These are phyloP conservation scores for Drosophila pseudotakahashii DNA, from an alignment of 2,888 invertebrate species.

Conservation along the genomic window DNA sequence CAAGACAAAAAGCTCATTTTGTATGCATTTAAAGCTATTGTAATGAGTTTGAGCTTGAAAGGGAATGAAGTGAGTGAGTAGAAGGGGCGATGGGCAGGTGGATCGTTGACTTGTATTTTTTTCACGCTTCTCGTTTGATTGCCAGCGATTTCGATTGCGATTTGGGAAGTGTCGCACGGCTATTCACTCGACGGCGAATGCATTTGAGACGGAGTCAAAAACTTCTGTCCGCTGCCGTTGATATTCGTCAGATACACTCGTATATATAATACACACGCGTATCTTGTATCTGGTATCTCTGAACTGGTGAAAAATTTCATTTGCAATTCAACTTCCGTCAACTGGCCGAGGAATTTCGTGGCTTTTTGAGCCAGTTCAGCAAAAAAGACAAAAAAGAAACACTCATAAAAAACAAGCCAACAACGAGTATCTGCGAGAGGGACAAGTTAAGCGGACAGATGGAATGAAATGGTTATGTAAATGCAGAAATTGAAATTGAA, in stretches of 20 bases:
- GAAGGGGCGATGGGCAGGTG: neutral
- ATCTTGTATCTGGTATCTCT: slow-evolving; percentile 31
- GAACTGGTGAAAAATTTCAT: slow-evolving; percentile 61
- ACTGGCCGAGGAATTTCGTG: slow-evolving; percentile 47
- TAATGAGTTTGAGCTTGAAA: slow-evolving; percentile 42
- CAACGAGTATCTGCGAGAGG: slow-evolving; percentile 3
- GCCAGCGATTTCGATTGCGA: slow-evolving; percentile 20
- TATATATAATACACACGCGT: slow-evolving; percentile 5
- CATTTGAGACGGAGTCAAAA: slow-evolving; percentile 46
- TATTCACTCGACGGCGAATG: slow-evolving; percentile 38
- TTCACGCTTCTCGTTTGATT: slow-evolving; percentile 40
- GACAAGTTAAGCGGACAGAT: slow-evolving; percentile 16
- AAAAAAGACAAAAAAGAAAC: slow-evolving; percentile 16
- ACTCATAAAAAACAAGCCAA: slow-evolving; percentile 4
- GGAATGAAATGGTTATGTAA: slow-evolving; percentile 68
- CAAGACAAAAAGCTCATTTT: slow-evolving; percentile 71
- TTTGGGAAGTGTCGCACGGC: neutral
- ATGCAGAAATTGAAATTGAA: slow-evolving; percentile 63
- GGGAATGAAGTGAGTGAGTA: too few species aligned
- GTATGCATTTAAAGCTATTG: slow-evolving; percentile 78
- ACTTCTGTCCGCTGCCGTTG: slow-evolving; percentile 21
- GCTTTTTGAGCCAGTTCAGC: slow-evolving; percentile 46
- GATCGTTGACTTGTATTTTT: slow-evolving; percentile 12
- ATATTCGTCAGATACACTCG: slow-evolving; percentile 13
- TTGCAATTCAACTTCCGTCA: slow-evolving; percentile 76